Conservation (phyloP, 2,113 vertebrate species). For the Aspidoscelis tigris region DNA sequence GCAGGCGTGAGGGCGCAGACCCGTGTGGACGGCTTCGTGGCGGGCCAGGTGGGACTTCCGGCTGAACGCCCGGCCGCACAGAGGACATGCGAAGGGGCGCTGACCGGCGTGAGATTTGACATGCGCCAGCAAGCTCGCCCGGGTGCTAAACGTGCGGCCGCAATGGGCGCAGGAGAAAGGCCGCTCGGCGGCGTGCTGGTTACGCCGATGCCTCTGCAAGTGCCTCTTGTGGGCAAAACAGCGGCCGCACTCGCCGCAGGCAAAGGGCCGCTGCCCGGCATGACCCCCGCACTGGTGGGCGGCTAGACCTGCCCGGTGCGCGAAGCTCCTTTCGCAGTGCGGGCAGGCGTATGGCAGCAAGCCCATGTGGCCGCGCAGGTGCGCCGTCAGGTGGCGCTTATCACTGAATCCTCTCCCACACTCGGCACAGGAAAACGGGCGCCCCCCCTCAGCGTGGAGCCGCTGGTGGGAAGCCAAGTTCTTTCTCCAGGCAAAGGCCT, state of each 20-base stretch:
- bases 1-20: conserved; percentile 72
- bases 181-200: conserved; percentile 64
- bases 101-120: conserved; percentile 60
- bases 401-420: conserved; percentile 66
- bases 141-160: conserved; percentile 64
- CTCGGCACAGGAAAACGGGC: conserved; percentile 51
- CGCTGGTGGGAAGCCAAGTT: conserved; percentile 62
- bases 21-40: conserved; percentile 76
- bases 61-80: conserved; percentile 73
- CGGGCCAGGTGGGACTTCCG: conserved; percentile 76
- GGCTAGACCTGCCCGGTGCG: conserved; percentile 29
- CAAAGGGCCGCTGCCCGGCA: conserved; percentile 61
- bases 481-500: conserved; percentile 72
- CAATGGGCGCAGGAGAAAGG: conserved; percentile 70
- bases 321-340: conserved; percentile 56
- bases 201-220: conserved; percentile 63
- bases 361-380: conserved; percentile 55
- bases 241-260: conserved; percentile 66
- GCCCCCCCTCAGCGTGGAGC: conserved; percentile 46
- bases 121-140: conserved; percentile 64
- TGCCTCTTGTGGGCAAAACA: conserved; percentile 68
- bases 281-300: conserved; percentile 67
- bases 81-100: conserved; percentile 68
- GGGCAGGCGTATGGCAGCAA: conserved; percentile 60
- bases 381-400: conserved; percentile 61